Percentiles rank a stretch among this genome's conserved stretches.
Conservation (phyloP, 1,140 invertebrate species). For the Musca domestica region DNA sequence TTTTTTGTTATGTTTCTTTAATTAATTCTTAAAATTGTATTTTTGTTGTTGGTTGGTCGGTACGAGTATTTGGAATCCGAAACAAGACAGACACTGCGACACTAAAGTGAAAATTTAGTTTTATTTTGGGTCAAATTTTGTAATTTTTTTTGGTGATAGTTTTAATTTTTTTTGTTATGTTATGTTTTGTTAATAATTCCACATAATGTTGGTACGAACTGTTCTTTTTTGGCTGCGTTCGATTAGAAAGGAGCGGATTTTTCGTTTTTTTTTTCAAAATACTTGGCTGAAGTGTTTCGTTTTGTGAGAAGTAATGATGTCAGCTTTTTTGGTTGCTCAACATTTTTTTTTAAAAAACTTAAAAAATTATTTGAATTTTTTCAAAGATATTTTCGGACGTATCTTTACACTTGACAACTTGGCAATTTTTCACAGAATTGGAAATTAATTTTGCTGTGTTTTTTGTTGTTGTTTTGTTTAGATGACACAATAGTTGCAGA, state of each 20-base stretch:
- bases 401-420: too few species aligned
- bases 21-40: neutral
- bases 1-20: conserved; percentile 3
- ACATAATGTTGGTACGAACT: neutral
- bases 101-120: neutral
- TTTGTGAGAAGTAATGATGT: conserved; percentile 13
- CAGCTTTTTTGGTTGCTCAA: neutral
- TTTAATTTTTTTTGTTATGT: conserved; percentile 1
- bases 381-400: too few species aligned
- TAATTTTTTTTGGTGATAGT: neutral
- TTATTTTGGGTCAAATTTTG: neutral
- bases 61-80: neutral
- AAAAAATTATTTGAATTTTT: neutral
- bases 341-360: too few species aligned
- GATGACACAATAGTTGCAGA: too few species aligned
- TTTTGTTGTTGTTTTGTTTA: too few species aligned
- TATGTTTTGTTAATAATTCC: neutral
- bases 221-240: neutral
- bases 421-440: too few species aligned
- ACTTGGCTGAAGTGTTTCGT: too few species aligned
- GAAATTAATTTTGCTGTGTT: too few species aligned
- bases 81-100: too few species aligned
- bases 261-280: neutral
- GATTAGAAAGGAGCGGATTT: neutral
- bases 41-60: neutral